These are phyloP conservation scores for Tethya wilhelma DNA, from an alignment of 37 sponge, comb jelly and placozoan species.

Conservation along the genomic window DNA sequence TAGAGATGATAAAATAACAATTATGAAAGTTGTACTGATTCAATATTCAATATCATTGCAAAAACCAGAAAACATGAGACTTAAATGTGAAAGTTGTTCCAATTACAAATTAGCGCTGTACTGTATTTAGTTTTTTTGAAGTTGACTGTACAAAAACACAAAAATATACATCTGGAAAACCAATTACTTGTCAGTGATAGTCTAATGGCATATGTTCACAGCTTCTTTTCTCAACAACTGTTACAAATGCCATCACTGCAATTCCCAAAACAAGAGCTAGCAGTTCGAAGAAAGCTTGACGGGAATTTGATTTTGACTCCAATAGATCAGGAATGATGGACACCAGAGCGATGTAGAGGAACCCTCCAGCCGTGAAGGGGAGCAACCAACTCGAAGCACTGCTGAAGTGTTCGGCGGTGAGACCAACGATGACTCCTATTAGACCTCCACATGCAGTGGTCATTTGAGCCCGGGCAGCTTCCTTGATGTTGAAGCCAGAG, in stretches of 20 bases:
- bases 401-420: constrained; percentile 71
- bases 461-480: constrained; percentile 85
- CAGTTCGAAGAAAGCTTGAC: constrained; percentile 1
- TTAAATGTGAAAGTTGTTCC: too few relatives aligned
- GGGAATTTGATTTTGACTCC: background rate
- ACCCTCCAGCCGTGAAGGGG: constrained; percentile 94
- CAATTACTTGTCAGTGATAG: background rate
- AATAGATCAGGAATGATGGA: constrained; percentile 76
- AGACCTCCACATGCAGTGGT: constrained; percentile 83
- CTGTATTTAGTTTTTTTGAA: too few relatives aligned
- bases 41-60: too few relatives aligned
- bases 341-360: constrained; percentile 84
- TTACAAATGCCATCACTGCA: constrained; percentile 71
- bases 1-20: too few relatives aligned
- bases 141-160: background rate
- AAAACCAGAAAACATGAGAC: too few relatives aligned
- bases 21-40: too few relatives aligned
- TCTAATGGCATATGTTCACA: constrained; percentile 47
- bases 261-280: constrained; percentile 38
- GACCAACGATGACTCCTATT: constrained; percentile 76
- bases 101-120: too few relatives aligned
- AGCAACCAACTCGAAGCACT: constrained; percentile 77
- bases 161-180: background rate
- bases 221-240: constrained; percentile 70
- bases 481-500: constrained; percentile 75